Evolutionary conservation across 2,888 invertebrate species (phyloP).

Genomic region (Ferrisia virgata): DNA sequence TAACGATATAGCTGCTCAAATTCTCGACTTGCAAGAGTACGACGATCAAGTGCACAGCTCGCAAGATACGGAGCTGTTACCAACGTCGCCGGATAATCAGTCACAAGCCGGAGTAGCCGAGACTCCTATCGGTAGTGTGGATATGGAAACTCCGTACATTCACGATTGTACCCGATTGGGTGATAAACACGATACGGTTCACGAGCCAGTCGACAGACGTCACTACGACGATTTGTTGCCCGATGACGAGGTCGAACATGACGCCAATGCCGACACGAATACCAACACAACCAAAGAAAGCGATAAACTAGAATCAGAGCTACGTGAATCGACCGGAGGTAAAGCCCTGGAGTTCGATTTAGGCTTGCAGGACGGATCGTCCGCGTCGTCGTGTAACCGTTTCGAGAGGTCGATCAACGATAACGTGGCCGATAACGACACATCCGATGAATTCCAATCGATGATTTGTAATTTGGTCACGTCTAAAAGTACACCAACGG

Average conservation of each 20-base stretch:
- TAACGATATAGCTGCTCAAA: background rate
- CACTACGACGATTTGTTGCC: slow-evolving; percentile 24
- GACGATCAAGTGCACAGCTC: background rate
- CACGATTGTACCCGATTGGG: slow-evolving; percentile 34
- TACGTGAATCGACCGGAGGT: slow-evolving; percentile 31
- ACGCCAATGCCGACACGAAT: no score
- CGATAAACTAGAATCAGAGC: slow-evolving; percentile 31
- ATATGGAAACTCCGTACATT: slow-evolving; percentile 2
- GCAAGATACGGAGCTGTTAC: background rate
- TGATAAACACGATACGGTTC: slow-evolving; percentile 16
- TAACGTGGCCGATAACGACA: background rate
- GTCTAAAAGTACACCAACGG: background rate
- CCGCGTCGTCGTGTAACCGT: background rate
- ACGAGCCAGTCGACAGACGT: background rate
- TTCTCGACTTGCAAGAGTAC: background rate
- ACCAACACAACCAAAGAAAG: slow-evolving; percentile 33
- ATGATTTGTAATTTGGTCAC: background rate
- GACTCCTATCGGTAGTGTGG: background rate
- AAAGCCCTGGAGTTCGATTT: background rate
- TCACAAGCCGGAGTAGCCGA: background rate
- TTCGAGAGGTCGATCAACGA: background rate
- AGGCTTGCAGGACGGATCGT: background rate
- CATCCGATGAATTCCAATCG: background rate
- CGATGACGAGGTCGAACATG: background rate
- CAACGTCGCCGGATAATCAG: background rate